Percentiles rank a stretch among this genome's conserved stretches.
These are phyloP conservation scores for Smithornis capensis DNA, from an alignment of 2,113 vertebrate genomes.

Conservation along the genomic window DNA sequence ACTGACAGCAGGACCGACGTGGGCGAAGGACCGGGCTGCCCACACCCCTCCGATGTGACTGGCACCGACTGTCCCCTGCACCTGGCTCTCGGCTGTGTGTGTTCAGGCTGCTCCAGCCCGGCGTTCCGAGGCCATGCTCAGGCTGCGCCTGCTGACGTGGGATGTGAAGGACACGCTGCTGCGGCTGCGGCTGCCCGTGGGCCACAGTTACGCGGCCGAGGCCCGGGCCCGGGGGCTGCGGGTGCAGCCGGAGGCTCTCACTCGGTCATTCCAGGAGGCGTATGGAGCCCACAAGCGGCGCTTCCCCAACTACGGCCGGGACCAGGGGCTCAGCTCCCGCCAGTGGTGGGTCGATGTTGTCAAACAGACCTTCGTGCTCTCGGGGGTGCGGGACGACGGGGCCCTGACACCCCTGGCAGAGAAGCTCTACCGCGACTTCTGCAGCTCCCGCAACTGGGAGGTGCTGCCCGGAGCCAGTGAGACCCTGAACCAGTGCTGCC, in stretches of 20 bases:
- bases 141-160: conserved; percentile 86
- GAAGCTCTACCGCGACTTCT: conserved; percentile 83
- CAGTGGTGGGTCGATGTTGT: conserved; percentile 87
- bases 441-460: conserved; percentile 82
- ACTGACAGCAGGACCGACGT: accelerated
- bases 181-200: conserved; percentile 79
- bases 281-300: conserved; percentile 70
- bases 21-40: accelerated
- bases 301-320: conserved; percentile 87
- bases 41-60: accelerated
- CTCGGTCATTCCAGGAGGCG: conserved; percentile 70
- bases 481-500: conserved; percentile 74
- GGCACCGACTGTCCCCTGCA: background rate
- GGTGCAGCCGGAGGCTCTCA: conserved; percentile 70
- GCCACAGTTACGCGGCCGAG: conserved; percentile 75
- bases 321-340: conserved; percentile 79
- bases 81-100: background rate
- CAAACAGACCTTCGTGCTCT: conserved; percentile 79
- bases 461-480: conserved; percentile 77
- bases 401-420: conserved; percentile 71
- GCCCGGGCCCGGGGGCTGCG: conserved; percentile 76
- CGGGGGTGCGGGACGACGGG: conserved; percentile 72
- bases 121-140: background rate
- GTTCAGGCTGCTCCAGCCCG: background rate
- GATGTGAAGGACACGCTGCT: conserved; percentile 92